Conservation (phyloP, 2,113 vertebrate species). For the Bubo scandiacus region DNA sequence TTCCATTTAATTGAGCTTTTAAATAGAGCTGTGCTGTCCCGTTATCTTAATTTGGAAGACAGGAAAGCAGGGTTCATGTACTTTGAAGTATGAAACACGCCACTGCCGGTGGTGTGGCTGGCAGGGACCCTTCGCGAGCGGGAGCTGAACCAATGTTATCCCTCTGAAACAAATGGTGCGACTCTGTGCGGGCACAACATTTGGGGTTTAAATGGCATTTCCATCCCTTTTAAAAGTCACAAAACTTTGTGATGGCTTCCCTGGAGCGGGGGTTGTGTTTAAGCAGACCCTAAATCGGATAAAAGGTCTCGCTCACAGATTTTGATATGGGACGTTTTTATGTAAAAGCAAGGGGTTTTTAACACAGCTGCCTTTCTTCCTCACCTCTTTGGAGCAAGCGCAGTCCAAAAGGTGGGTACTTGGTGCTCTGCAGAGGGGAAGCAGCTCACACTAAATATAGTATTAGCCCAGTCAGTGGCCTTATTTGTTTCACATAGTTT, state of each 20-base stretch:
- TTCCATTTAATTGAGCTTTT: neutral
- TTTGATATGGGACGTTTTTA: neutral
- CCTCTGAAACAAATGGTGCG: neutral
- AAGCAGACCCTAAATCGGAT: neutral
- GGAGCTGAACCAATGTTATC: neutral
- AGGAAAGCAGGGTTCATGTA: neutral
- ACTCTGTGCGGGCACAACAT: neutral
- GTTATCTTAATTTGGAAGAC: neutral
- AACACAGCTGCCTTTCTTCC: neutral
- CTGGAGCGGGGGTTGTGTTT: neutral
- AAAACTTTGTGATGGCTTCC: neutral
- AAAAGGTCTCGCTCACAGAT: neutral
- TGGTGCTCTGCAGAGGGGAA: neutral
- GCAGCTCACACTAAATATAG: neutral
- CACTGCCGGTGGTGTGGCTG: fast-evolving
- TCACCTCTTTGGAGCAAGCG: neutral
- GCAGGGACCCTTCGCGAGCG: fast-evolving
- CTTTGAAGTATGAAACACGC: neutral
- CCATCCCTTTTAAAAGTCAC: neutral
- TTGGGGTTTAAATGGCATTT: neutral
- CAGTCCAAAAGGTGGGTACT: neutral
- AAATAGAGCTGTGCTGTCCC: neutral
- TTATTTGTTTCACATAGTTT: neutral
- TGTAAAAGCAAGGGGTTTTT: neutral
- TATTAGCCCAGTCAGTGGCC: neutral